These are phyloP conservation scores for Corythornis madagascariensis DNA, from an alignment of 2,113 vertebrate genomes.

Conservation along the genomic window DNA sequence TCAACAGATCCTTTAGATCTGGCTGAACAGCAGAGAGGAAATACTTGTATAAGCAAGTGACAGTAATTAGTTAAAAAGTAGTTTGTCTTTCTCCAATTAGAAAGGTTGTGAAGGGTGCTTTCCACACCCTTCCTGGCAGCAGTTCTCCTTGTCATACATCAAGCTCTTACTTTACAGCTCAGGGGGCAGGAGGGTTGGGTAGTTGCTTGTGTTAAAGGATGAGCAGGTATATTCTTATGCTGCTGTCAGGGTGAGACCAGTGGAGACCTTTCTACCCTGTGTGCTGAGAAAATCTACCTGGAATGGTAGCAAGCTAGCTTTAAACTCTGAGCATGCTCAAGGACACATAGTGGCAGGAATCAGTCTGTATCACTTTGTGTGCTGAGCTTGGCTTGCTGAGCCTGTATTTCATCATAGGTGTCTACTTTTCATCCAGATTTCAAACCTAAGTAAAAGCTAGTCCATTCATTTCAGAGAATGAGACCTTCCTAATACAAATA, in stretches of 20 bases:
- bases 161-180: neutral
- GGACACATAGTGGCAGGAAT: neutral
- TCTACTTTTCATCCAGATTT: neutral
- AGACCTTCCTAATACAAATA: neutral
- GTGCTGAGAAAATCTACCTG: neutral
- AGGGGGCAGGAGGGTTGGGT: neutral
- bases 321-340: neutral
- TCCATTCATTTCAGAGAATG: neutral
- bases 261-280: neutral
- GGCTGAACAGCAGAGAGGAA: neutral
- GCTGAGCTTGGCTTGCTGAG: neutral
- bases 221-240: neutral
- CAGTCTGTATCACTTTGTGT: neutral
- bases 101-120: neutral
- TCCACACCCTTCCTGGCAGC: neutral
- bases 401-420: neutral
- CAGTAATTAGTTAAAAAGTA: neutral
- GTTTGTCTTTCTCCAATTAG: neutral
- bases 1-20: neutral
- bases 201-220: rapidly evolving
- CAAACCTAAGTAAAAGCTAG: neutral
- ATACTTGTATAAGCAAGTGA: neutral
- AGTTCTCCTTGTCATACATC: neutral
- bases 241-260: neutral
- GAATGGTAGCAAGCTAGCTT: neutral